Conservation (phyloP, 1,140 invertebrate species). For the Tigriopus japonicus region DNA sequence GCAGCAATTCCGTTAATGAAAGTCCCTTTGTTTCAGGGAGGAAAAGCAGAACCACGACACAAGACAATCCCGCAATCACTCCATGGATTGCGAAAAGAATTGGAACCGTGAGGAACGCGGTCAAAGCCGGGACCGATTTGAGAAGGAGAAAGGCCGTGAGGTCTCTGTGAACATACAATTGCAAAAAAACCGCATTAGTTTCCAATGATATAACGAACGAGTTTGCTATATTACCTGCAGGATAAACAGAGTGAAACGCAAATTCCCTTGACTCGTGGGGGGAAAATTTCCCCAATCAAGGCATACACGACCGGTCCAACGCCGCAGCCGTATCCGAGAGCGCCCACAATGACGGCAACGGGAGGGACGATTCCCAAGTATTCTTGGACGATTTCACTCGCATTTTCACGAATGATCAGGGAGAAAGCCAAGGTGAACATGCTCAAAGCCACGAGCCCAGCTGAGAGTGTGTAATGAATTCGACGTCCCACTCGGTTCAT, state of each 20-base stretch:
- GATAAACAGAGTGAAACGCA: background rate
- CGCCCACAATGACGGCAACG: conserved; percentile 8
- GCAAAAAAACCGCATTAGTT: background rate
- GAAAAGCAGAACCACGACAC: background rate
- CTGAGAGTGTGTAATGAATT: conserved; percentile 7
- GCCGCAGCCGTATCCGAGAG: conserved; percentile 14
- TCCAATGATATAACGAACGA: background rate
- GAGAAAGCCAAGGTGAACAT: too few species aligned
- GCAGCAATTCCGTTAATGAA: background rate
- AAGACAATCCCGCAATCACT: background rate
- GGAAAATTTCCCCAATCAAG: conserved; percentile 16
- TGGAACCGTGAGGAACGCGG: background rate
- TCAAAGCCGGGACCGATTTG: conserved; percentile 30
- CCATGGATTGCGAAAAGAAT: background rate
- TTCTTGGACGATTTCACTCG: too few species aligned
- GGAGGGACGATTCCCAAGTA: background rate
- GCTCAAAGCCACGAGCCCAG: conserved; percentile 1
- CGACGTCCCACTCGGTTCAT: conserved; percentile 14
- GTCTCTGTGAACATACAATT: background rate
- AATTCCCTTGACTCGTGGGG: conserved; percentile 2
- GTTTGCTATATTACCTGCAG: background rate
- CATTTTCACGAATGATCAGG: too few species aligned
- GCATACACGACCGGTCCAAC: conserved; percentile 16
- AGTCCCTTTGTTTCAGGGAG: background rate
- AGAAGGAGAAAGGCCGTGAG: conserved; percentile 41